Evolutionary conservation across 2,888 invertebrate species (phyloP), one percentile per base, ranked within the genome.

Genomic region (Athalia cordata): DNA sequence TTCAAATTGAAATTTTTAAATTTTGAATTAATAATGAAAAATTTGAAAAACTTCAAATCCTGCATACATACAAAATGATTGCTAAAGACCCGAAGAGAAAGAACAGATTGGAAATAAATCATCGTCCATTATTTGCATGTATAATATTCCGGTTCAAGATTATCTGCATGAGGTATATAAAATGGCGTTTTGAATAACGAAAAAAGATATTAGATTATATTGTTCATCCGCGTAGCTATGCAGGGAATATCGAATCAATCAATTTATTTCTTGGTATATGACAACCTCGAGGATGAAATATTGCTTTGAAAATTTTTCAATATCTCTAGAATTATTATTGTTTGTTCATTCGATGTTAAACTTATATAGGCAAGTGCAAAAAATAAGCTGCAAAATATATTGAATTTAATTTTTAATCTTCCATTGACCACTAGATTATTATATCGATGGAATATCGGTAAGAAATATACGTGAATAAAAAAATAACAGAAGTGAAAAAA

Each of bases 391-490:
- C 11, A 62, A 7, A 4, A 62, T 13, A 5, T 6, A 3, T 13
- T 4, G 8, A 62, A 29, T 29, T 29, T 29, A 29, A 29, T 29
- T 29, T 0, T 29, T 29, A 29, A 29, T 29, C 11, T 72, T 72
- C 72, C 72, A 72, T 72, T 59, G 72, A 59, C 72, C 72, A 59
- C 72, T 72, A 13, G 72, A 59, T 47, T 45, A 55, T 55, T 72
- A 59, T 59, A 57, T 72, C 72, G n/a, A 72, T 72, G 72, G 57
- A 72, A 72, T n/a, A n/a, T n/a, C n/a, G n/a, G n/a, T n/a, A n/a
- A n/a, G n/a, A n/a, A n/a, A 29, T 29, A 29, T 29, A 29, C n/a
- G n/a, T 29, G 29, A 29, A 29, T 29, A 29, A 29, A 29, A 29
- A 29, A 29, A 29, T 29, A 29, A 7, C n/a, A n/a, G 55, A 55